A percentile compares a stretch with the other conserved stretches of the same genome.
phyloP scores from a whole-genome alignment of 2,113 vertebrate genomes.

The Bettongia penicillata region DNA sequence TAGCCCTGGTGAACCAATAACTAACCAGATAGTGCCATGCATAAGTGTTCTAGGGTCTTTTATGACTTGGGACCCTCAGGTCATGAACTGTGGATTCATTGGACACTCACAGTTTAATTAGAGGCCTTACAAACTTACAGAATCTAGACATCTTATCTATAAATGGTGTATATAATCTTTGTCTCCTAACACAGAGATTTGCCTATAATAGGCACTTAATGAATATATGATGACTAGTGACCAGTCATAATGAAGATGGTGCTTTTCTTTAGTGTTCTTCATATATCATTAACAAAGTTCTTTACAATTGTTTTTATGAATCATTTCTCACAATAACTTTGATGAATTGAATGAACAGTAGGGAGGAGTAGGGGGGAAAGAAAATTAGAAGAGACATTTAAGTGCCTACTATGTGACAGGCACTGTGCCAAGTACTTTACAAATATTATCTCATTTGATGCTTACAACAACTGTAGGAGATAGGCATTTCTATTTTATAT shows the following conservation, averaged over 20 bases:
- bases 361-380: too few species aligned
- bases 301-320: not conserved
- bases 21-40: not conserved
- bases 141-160: not conserved
- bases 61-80: not conserved
- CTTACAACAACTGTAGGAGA: not conserved
- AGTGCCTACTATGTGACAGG: not conserved
- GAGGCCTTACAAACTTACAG: not conserved
- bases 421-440: not conserved
- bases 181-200: not conserved
- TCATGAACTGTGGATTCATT: not conserved
- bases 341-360: not conserved
- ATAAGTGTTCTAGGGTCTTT: not conserved
- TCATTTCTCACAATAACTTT: not conserved
- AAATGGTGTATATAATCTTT: not conserved
- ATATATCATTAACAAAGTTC: not conserved
- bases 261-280: not conserved
- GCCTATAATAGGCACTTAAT: not conserved
- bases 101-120: not conserved
- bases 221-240: not conserved
- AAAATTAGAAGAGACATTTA: not conserved
- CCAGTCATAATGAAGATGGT: not conserved
- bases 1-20: not conserved
- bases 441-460: not conserved
- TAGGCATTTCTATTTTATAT: not conserved